phyloP scores from a whole-genome alignment of 2,797 vertebrate species.

The Nasua narica region DNA sequence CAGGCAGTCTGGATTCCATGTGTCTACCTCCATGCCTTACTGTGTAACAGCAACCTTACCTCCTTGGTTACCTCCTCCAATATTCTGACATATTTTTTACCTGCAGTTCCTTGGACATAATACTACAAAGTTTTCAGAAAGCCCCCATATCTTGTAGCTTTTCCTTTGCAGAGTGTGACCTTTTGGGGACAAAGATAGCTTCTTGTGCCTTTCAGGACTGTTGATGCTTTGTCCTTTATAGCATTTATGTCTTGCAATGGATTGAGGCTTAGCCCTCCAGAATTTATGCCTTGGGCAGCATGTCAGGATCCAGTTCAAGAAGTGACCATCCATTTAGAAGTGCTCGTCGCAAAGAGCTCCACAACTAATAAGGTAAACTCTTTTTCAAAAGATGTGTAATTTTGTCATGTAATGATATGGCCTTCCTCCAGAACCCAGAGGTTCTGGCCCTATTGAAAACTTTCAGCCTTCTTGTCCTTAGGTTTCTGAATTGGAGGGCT shows the following conservation, averaged over 20 bases:
- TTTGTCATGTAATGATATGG: not conserved
- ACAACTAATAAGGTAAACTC: not conserved
- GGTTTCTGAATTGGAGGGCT: not conserved
- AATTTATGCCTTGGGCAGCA: not conserved
- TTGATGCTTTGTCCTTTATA: not conserved
- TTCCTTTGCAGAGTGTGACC: not conserved
- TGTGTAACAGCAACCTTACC: not conserved
- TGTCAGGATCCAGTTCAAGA: not conserved
- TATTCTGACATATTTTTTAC: not conserved
- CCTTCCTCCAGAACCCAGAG: not conserved
- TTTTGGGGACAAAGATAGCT: not conserved
- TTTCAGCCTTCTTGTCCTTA: not conserved
- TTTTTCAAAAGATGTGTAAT: not conserved
- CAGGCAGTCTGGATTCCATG: not conserved
- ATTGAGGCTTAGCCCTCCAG: not conserved
- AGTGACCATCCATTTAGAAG: not conserved
- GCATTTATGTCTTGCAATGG: not conserved
- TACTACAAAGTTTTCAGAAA: not conserved
- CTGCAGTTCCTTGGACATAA: not conserved
- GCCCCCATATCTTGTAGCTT: not conserved
- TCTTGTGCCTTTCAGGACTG: too few relatives aligned
- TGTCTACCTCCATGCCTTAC: not conserved
- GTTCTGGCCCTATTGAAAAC: not conserved
- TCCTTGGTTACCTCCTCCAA: not conserved
- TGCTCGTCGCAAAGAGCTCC: not conserved